Base-by-base conservation (phyloP, 2,888 invertebrate species). In the Rhogogaster chlorosoma region DNA sequence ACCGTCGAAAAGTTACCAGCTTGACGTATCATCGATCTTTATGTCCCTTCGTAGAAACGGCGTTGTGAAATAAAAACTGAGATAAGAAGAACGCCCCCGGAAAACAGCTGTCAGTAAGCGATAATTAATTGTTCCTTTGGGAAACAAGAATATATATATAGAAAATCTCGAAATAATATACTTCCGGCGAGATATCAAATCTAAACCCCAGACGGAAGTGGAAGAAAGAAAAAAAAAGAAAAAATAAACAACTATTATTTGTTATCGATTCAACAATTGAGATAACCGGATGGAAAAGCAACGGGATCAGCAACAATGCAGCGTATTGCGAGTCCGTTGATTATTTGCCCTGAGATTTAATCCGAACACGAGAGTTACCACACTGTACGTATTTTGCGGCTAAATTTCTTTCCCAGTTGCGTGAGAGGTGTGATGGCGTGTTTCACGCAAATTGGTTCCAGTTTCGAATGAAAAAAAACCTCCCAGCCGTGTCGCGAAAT, bases 81-180 rank as follows among this genome's bases (percentile, higher is more conserved):
- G 67, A 67, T 67, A 67, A 67, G 67, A 67, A 67, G 32, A 4
- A 1, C 49, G 49, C n/a, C n/a, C 53, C 53, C 67, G 32, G 67
- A 67, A 67, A 67, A 67, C 67, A 67, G 67, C 67, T 67, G 67
- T 67, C 67, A 67, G 67, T 67, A 26, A 18, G 32, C 29, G 67
- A 67, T 26, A 67, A 67, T 67, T 67, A 67, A 67, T 67, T 67
- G 67, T 67, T 67, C 32, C 67, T 67, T 67, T 32, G 67, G 67
- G 67, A n/a, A 5, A 67, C 67, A 7, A 32, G 67, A 29, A 67
- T 67, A 29, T 18, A 38, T n/a, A 38, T 61, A 53, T 53, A 61
- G 6, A 32, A 67, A 67, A 67, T 32, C 32, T 26, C 32, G 15
- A 12, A 32, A 61, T 61, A 61, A 61, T 12, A 32, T 67, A 67